Evolutionary conservation across 2,888 invertebrate species (phyloP), one percentile per base, ranked within the genome.

Genomic region (Lithophane leautieri): DNA sequence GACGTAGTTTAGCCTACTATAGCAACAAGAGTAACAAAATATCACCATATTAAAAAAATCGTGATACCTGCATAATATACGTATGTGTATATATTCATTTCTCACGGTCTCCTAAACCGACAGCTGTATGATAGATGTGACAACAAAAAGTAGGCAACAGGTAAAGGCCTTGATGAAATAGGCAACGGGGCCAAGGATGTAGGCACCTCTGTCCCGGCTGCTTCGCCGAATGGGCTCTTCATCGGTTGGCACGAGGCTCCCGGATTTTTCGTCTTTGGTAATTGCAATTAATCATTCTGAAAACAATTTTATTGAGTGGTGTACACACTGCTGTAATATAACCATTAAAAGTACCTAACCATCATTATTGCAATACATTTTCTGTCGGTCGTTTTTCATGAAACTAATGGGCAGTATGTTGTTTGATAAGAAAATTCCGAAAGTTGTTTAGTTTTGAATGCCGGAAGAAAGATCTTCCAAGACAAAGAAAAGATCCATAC

Each of bases 141-240:
- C 88, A 83, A 88, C 86, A 87, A 83, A 88, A 91, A 91, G 73
- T 90, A 82, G 88, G 89, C 91, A 92, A 93, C 93, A 93, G 92
- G 93, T 93, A 90, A 87, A 88, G 86, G 77, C 88, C 90, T 89
- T 86, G 83, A 87, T 79, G 85, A 92, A 90, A 89, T 92, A 91
- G 91, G 91, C 88, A 89, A 92, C 82, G 81, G 80, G 92, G 93
- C 91, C 93, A 93, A 93, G 93, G 93, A 91, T 90, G 84, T 87
- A 77, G 83, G 69, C 79, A 78, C 82, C 87, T 86, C 79, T 69
- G 75, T 74, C 83, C 84, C 87, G 76, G 56, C 78, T 61, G 70
- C 70, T 68, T 65, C 63, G 66, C 61, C 81, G 79, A 73, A 81
- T 84, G 76, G 72, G 73, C 70, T 79, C 79, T 68, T 58, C 65